phyloP scores from a whole-genome alignment of 2,797 vertebrate genomes.

The Nyctibius grandis region DNA sequence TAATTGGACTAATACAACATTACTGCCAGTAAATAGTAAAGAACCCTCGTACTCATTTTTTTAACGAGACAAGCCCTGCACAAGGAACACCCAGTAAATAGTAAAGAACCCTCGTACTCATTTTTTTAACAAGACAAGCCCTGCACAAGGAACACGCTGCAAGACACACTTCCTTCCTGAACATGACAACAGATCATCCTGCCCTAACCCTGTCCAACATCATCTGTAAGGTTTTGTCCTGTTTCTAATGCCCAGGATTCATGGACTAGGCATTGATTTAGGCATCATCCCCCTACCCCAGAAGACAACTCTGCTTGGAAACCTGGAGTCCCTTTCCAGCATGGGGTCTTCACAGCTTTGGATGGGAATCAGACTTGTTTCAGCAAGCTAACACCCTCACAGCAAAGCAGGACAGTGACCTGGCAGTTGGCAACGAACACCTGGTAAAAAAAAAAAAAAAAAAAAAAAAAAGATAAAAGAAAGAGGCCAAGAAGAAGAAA shows the following conservation, averaged over 20 bases:
- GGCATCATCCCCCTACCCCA: neutral
- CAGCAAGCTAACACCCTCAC: neutral
- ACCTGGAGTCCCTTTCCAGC: neutral
- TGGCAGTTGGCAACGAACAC: neutral
- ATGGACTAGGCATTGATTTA: neutral
- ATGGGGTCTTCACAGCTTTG: neutral
- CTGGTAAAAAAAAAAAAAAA: too few relatives aligned
- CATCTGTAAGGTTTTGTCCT: neutral
- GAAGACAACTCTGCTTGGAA: neutral
- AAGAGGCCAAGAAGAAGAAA: neutral
- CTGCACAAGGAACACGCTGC: neutral
- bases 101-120: neutral
- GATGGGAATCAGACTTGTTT: neutral
- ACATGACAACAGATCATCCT: neutral
- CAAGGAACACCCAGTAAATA: neutral
- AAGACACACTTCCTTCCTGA: neutral
- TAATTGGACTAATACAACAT: neutral
- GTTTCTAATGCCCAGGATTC: neutral
- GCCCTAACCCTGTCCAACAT: neutral
- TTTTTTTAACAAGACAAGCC: neutral
- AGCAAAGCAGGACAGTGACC: neutral
- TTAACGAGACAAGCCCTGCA: neutral
- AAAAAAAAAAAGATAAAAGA: neutral
- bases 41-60: neutral
- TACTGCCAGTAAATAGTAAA: neutral